Evolutionary conservation across 2,113 vertebrate genomes (phyloP).

Genomic region (Hippocampus zosterae): DNA sequence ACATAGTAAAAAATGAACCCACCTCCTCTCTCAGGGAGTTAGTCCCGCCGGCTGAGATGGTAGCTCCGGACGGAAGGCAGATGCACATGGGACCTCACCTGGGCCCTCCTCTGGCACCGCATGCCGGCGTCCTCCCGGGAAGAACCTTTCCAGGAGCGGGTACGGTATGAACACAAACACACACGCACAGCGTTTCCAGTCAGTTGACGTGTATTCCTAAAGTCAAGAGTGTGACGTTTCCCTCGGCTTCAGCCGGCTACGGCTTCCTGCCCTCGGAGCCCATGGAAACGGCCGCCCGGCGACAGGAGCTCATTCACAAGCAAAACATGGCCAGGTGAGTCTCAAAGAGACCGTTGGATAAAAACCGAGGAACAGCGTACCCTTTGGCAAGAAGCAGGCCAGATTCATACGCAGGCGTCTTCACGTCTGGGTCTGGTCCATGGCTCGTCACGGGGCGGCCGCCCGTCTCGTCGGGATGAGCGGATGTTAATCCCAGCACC

Average conservation of each 20-base stretch:
- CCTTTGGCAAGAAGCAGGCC: too few relatives aligned
- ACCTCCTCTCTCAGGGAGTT: slow-evolving; percentile 73
- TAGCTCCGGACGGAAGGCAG: slow-evolving; percentile 81
- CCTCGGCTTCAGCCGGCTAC: slow-evolving; percentile 71
- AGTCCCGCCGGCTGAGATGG: slow-evolving; percentile 77
- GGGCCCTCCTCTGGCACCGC: slow-evolving; percentile 73
- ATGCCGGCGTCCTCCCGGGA: slow-evolving; percentile 71
- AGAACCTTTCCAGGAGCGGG: slow-evolving; percentile 77
- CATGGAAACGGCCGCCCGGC: slow-evolving; percentile 84
- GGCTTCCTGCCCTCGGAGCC: slow-evolving; percentile 83
- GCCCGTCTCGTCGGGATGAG: too few relatives aligned
- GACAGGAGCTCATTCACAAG: slow-evolving; percentile 90
- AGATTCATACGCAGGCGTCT: too few relatives aligned
- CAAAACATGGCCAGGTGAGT: slow-evolving; percentile 89
- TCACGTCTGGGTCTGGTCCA: too few relatives aligned
- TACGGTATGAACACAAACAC: slow-evolving; percentile 58
- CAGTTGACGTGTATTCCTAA: not conserved
- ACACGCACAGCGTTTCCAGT: not conserved
- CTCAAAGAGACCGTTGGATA: too few relatives aligned
- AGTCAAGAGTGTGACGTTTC: not conserved
- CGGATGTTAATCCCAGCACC: too few relatives aligned
- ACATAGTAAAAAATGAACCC: not conserved
- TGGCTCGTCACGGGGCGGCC: too few relatives aligned
- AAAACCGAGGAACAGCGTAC: too few relatives aligned
- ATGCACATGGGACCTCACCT: slow-evolving; percentile 81